phyloP scores from a whole-genome alignment of 1,140 invertebrate genomes.

The Neoseiulus cucumeris region DNA sequence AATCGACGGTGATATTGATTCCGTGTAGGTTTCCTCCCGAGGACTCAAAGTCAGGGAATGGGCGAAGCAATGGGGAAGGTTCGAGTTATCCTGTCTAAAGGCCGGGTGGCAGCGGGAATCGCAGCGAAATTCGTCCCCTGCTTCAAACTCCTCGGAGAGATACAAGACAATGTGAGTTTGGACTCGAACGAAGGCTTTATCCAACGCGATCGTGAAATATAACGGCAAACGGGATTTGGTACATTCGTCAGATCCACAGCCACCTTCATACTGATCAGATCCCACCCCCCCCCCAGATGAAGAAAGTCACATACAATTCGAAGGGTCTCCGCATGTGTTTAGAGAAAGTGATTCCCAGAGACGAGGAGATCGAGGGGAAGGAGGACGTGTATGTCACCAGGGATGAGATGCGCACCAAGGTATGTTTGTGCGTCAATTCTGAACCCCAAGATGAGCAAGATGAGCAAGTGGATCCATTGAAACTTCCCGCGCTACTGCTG shows the following conservation, averaged over 20 bases:
- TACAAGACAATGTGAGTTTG: constrained; percentile 7
- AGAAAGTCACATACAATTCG: neutral
- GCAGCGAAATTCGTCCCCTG: neutral
- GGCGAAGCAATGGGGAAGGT: neutral
- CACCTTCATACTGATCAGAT: too few relatives aligned
- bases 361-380: neutral
- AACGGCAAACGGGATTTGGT: too few relatives aligned
- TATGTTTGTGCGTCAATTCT: too few relatives aligned
- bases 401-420: neutral
- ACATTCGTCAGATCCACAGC: too few relatives aligned
- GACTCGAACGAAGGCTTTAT: too few relatives aligned
- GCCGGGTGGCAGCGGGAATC: neutral
- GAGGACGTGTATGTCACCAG: neutral
- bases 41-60: neutral
- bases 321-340: neutral
- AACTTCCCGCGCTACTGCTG: too few relatives aligned
- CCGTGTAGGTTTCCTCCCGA: too few relatives aligned
- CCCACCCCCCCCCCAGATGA: constrained; percentile 3
- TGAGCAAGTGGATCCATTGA: too few relatives aligned
- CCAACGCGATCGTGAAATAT: too few relatives aligned
- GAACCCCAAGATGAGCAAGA: too few relatives aligned
- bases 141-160: neutral
- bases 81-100: neutral
- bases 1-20: too few relatives aligned
- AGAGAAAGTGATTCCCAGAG: neutral